Percentiles rank a stretch among this genome's conserved stretches.
phyloP scores from a whole-genome alignment of 2,888 invertebrate species.

The Neoaliturus tenellus region DNA sequence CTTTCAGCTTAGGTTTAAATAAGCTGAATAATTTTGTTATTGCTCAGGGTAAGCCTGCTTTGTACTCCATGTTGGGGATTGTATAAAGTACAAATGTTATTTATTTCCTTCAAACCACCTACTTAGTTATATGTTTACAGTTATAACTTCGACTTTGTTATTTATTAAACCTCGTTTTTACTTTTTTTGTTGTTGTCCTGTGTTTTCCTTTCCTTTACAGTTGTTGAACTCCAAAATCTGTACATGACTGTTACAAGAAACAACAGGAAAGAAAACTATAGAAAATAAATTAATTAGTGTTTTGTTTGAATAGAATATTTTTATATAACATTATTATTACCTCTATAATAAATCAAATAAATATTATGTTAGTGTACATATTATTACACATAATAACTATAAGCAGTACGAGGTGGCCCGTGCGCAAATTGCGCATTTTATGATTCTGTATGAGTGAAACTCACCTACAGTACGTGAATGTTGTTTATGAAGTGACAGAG shows the following conservation, averaged over 20 bases:
- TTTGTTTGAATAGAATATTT: no score
- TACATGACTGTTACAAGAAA: background rate
- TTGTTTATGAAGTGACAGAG: no score
- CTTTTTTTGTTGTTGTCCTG: background rate
- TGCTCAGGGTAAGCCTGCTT: background rate
- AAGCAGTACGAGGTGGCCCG: no score
- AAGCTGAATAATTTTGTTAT: background rate
- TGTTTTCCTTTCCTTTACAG: background rate
- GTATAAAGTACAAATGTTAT: slow-evolving; percentile 26
- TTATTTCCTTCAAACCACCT: background rate
- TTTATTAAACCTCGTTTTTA: slow-evolving; percentile 14
- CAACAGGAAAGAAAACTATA: background rate
- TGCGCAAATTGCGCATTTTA: no score
- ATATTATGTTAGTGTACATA: no score
- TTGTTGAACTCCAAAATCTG: background rate
- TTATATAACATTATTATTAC: no score
- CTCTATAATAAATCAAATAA: no score
- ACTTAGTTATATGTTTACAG: background rate
- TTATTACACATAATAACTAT: no score
- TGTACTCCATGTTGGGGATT: slow-evolving; percentile 52
- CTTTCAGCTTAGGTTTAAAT: background rate
- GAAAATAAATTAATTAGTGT: background rate
- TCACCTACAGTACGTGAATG: no score
- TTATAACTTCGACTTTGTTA: background rate
- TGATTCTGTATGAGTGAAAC: no score